These are phyloP conservation scores for Emys orbicularis DNA, from an alignment of 2,797 vertebrate species.

Conservation along the genomic window DNA sequence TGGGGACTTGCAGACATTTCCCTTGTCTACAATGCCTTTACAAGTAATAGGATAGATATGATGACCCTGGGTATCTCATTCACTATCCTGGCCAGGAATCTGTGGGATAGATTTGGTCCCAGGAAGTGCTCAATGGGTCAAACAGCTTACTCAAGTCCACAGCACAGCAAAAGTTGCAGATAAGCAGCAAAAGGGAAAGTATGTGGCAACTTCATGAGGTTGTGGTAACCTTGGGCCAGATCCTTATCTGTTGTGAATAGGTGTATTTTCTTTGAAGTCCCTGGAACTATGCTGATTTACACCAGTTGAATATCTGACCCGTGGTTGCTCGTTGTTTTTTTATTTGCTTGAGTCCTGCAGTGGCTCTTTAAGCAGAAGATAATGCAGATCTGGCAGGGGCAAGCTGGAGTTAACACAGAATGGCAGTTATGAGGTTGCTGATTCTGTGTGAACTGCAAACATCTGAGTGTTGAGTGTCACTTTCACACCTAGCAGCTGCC, in stretches of 20 bases:
- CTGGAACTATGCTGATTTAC: constrained; percentile 45
- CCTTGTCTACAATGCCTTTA: constrained; percentile 59
- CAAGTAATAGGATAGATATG: constrained; percentile 66
- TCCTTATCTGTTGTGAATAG: constrained; percentile 44
- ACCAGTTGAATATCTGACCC: constrained; percentile 50
- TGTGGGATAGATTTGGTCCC: constrained; percentile 52
- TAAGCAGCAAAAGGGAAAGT: constrained; percentile 54
- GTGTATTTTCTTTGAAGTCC: constrained; percentile 59
- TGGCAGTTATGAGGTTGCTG: constrained; percentile 64
- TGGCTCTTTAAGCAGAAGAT: constrained; percentile 77
- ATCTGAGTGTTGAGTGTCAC: constrained; percentile 69
- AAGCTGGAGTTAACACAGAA: constrained; percentile 73
- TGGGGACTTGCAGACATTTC: constrained; percentile 65
- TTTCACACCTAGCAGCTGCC: constrained; percentile 63
- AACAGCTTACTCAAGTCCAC: constrained; percentile 65
- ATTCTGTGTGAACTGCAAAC: constrained; percentile 71
- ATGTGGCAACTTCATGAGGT: constrained; percentile 63
- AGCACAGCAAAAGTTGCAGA: constrained; percentile 57
- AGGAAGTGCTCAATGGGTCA: constrained; percentile 69
- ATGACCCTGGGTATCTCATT: constrained; percentile 66
- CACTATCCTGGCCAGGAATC: constrained; percentile 68
- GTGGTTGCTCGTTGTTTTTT: constrained; percentile 40
- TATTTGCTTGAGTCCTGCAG: constrained; percentile 69
- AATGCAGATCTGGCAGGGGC: constrained; percentile 71
- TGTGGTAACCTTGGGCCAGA: background rate